phyloP scores from a whole-genome alignment of 2,888 invertebrate species.

The Ophion obscuratus region DNA sequence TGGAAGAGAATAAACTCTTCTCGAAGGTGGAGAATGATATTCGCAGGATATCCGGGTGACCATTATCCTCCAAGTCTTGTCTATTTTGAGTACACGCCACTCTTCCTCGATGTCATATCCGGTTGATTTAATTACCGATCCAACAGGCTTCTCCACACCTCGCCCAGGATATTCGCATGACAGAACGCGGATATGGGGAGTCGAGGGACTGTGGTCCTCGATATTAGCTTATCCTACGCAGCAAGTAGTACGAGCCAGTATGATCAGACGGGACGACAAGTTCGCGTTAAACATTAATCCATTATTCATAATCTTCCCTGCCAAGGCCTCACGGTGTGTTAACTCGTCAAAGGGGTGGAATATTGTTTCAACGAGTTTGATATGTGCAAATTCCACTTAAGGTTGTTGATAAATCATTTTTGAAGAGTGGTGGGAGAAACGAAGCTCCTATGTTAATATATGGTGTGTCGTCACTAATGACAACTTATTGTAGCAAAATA shows the following conservation, averaged over 20 bases:
- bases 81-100: constrained; percentile 14
- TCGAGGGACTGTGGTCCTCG: background rate
- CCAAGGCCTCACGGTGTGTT: no score
- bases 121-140: constrained; percentile 31
- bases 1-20: constrained; percentile 45
- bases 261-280: background rate
- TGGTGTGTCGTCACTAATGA: no score
- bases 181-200: background rate
- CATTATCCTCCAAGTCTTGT: constrained; percentile 23
- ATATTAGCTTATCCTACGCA: background rate
- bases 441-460: no score
- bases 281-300: background rate
- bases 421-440: no score
- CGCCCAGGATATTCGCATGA: background rate
- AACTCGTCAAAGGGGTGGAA: no score
- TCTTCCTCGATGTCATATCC: constrained; percentile 29
- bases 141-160: background rate
- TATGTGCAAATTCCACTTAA: no score
- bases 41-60: constrained; percentile 29
- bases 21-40: constrained; percentile 18
- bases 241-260: background rate
- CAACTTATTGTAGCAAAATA: no score
- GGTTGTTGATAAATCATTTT: no score
- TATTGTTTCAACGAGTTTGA: no score
- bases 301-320: no score